Conservation (phyloP, 2,797 vertebrate genomes). For the Sebastes itinus region DNA sequence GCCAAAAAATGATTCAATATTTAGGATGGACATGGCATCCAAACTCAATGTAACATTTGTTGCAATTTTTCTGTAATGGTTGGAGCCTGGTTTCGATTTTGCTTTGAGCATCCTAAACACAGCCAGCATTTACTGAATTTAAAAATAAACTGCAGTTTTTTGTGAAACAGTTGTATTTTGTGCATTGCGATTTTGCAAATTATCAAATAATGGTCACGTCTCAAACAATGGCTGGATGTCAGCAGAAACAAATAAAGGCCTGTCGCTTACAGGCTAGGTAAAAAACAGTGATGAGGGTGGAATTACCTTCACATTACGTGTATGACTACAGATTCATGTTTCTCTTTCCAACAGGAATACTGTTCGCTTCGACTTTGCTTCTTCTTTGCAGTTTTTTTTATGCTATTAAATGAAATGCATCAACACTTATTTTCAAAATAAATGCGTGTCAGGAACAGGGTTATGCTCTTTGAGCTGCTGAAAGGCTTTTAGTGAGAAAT, state of each 20-base stretch:
- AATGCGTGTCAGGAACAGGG: neutral
- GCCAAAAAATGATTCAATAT: neutral
- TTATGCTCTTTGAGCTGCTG: neutral
- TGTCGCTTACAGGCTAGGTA: neutral
- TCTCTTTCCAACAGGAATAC: neutral
- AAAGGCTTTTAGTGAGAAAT: neutral
- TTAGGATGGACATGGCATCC: neutral
- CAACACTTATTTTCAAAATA: neutral
- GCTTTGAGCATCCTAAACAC: neutral
- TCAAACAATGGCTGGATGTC: neutral
- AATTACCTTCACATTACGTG: neutral
- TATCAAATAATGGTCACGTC: neutral
- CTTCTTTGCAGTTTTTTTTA: neutral
- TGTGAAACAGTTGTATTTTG: neutral
- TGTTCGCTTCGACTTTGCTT: neutral
- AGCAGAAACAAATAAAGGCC: neutral
- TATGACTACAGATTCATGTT: too few relatives aligned
- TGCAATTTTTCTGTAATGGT: neutral
- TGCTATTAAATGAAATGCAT: neutral
- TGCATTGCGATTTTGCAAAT: neutral
- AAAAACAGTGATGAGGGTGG: neutral
- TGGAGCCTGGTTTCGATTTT: neutral
- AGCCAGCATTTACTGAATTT: neutral
- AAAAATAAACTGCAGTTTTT: neutral
- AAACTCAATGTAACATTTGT: neutral